Percentiles rank a stretch among this genome's conserved stretches.
These are phyloP conservation scores for Drosophila ohnishii DNA, from an alignment of 1,140 invertebrate species.

Conservation along the genomic window DNA sequence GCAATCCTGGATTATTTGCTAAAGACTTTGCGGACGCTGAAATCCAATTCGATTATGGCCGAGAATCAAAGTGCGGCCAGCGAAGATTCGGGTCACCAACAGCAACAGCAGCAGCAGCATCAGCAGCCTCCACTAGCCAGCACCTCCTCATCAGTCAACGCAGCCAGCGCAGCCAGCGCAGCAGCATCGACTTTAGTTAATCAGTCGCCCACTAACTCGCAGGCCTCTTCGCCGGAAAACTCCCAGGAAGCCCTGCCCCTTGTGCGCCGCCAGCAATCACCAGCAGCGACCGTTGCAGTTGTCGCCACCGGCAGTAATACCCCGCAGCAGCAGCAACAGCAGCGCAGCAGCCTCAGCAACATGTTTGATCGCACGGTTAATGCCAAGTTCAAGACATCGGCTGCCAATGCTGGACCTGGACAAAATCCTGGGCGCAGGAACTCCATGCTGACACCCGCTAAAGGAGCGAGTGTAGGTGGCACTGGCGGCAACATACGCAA, in stretches of 20 bases:
- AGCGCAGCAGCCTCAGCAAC: constrained; percentile 47
- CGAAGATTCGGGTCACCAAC: constrained; percentile 82
- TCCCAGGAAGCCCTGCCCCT: constrained; percentile 65
- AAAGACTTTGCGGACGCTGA: constrained; percentile 81
- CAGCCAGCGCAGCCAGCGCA: constrained; percentile 56
- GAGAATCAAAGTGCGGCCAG: constrained; percentile 83
- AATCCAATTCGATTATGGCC: constrained; percentile 83
- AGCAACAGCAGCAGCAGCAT: constrained; percentile 70
- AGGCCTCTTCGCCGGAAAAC: constrained; percentile 75
- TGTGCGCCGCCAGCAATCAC: constrained; percentile 37
- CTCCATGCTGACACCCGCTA: constrained; percentile 64
- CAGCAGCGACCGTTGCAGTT: constrained; percentile 24
- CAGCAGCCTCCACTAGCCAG: constrained; percentile 51
- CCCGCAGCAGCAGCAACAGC: constrained; percentile 39
- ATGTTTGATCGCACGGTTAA: constrained; percentile 76
- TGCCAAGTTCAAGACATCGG: constrained; percentile 67
- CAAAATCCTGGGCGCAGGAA: constrained; percentile 61
- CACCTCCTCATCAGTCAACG: constrained; percentile 44
- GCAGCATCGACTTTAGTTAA: constrained; percentile 43
- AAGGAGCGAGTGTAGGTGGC: constrained; percentile 29
- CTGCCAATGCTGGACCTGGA: constrained; percentile 32
- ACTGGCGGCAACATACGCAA: constrained; percentile 57
- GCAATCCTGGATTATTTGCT: constrained; percentile 83
- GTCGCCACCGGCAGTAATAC: constrained; percentile 22
- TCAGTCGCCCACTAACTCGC: constrained; percentile 66